A percentile compares a stretch with the other conserved stretches of the same genome.
phyloP scores from a whole-genome alignment of 2,888 invertebrate species.

The Craniophora ligustri region DNA sequence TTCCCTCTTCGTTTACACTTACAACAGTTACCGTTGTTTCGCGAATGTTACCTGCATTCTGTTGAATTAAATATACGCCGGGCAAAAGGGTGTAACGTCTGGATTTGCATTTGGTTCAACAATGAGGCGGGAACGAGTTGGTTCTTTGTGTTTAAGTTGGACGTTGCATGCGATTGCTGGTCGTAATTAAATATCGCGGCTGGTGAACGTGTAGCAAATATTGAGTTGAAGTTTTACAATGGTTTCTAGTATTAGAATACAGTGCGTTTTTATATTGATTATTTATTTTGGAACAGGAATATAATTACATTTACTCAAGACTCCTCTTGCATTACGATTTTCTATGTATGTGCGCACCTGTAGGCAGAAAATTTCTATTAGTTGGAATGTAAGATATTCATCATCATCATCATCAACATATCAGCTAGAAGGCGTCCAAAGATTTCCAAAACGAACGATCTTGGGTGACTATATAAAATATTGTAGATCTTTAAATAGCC shows the following conservation, averaged over 20 bases:
- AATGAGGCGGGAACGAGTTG: conserved; percentile 72
- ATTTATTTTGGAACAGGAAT: too few relatives aligned
- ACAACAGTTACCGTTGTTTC: conserved; percentile 83
- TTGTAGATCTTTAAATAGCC: too few relatives aligned
- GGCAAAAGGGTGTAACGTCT: conserved; percentile 84
- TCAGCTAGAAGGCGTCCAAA: too few relatives aligned
- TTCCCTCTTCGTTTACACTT: conserved; percentile 87
- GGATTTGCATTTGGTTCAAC: conserved; percentile 85
- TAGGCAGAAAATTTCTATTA: too few relatives aligned
- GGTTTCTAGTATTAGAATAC: neutral
- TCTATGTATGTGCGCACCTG: too few relatives aligned
- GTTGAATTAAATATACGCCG: conserved; percentile 85
- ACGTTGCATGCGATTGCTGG: conserved; percentile 63
- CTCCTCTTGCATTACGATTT: too few relatives aligned
- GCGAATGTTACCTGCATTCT: conserved; percentile 83
- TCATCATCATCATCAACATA: too few relatives aligned
- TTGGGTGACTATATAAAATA: too few relatives aligned
- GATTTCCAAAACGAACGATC: too few relatives aligned
- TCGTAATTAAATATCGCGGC: conserved; percentile 32
- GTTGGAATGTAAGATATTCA: too few relatives aligned
- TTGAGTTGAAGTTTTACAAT: neutral
- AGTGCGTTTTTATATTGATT: too few relatives aligned
- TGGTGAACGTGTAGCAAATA: conserved; percentile 17
- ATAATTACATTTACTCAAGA: too few relatives aligned
- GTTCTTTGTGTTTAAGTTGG: conserved; percentile 63